Base-by-base conservation (phyloP, 1,140 invertebrate species). In the Halotydeus destructor region DNA sequence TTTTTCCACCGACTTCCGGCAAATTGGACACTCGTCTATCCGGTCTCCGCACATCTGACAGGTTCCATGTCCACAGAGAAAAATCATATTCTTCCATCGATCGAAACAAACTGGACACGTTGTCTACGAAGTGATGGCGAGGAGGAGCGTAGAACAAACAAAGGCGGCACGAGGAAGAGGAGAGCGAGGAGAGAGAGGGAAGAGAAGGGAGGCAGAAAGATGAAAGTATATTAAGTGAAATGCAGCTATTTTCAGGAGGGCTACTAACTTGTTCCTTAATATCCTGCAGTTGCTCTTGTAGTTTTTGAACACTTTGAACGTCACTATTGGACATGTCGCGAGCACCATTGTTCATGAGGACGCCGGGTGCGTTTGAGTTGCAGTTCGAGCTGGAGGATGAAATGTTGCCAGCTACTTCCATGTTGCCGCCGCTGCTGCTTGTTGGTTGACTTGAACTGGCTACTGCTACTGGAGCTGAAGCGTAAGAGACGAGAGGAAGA, bases 101-200 rank as follows among this genome's bases (percentile, higher is more conserved):
- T 97, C 89, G 66, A 96, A 69, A 62, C 89, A 97, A 34, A 96
- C 85, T 3, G 89, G 89, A 56, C 89, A 97, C 75, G 89, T 89
- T 1, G 88, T 94, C 83, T 93, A n/a, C n/a, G n/a, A n/a, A n/a
- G n/a, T n/a, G n/a, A n/a, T n/a, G n/a, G n/a, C n/a, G n/a, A n/a
- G n/a, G n/a, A n/a, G n/a, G n/a, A n/a, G n/a, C n/a, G n/a, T n/a
- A n/a, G n/a, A n/a, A n/a, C n/a, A n/a, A n/a, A n/a, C n/a, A n/a
- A n/a, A n/a, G n/a, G n/a, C n/a, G n/a, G n/a, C n/a, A n/a, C n/a
- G n/a, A n/a, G n/a, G n/a, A n/a, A n/a, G 68, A 3, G 69, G 70
- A 49, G 19, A 16, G 19, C n/a, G 33, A 35, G 8, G 16, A 8
- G 8, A 14, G 24, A 28, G 14, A 45, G 33, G 16, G 3, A 24